These are phyloP conservation scores for Premnoplex brunnescens DNA, from an alignment of 2,797 vertebrate genomes.

Conservation along the genomic window DNA sequence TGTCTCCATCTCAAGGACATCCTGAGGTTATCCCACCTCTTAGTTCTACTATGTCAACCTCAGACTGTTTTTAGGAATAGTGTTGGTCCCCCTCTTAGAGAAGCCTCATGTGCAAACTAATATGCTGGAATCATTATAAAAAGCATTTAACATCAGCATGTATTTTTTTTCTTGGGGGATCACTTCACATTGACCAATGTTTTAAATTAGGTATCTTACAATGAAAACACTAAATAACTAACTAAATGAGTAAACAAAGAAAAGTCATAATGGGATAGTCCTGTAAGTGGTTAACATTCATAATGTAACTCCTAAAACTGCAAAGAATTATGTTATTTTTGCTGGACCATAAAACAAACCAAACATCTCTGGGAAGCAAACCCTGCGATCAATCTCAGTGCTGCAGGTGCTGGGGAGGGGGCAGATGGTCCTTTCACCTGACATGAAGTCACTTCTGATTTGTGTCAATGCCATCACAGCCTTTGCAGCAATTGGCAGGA, in stretches of 20 bases:
- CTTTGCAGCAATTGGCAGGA: neutral
- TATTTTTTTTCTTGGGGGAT: neutral
- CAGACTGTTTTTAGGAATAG: neutral
- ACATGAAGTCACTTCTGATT: neutral
- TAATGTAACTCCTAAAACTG: neutral
- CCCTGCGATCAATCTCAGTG: neutral
- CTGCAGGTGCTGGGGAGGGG: accelerated
- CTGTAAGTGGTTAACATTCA: neutral
- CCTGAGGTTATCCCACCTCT: neutral
- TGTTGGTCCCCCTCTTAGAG: neutral
- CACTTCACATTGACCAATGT: neutral
- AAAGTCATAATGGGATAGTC: neutral
- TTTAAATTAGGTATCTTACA: neutral
- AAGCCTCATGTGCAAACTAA: neutral
- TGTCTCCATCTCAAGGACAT: neutral
- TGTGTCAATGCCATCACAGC: accelerated
- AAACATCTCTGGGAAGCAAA: neutral
- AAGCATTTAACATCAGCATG: neutral
- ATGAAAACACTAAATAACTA: neutral
- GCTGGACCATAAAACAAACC: neutral
- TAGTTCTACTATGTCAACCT: no score
- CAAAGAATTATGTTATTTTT: neutral
- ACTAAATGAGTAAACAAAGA: neutral
- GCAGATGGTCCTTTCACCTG: accelerated
- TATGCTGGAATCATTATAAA: neutral